phyloP scores from a whole-genome alignment of 2,797 vertebrate species.

The Silurus lanzhouensis region DNA sequence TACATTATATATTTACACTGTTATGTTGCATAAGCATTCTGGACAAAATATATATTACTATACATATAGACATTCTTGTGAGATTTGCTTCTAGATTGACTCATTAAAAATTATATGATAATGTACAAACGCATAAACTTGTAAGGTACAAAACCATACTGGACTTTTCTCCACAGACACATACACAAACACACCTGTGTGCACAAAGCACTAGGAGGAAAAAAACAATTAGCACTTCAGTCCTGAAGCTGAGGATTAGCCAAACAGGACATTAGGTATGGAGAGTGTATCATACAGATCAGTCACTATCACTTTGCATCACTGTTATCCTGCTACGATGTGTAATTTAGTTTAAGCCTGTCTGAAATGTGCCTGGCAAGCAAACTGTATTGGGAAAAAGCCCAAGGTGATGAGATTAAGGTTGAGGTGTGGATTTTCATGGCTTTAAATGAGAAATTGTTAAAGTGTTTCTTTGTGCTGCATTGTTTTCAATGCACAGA shows the following conservation, averaged over 20 bases:
- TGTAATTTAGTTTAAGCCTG: conserved; percentile 36
- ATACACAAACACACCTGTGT: conserved; percentile 6
- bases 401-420: conserved; percentile 37
- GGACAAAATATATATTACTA: neutral
- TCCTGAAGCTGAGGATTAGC: conserved; percentile 22
- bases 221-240: conserved; percentile 33
- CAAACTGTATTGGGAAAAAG: conserved; percentile 22
- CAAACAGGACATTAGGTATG: conserved; percentile 44
- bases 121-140: neutral
- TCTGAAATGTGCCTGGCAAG: conserved; percentile 35
- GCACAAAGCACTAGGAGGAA: neutral
- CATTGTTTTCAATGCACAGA: conserved; percentile 16
- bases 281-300: conserved; percentile 39
- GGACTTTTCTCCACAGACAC: neutral
- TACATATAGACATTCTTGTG: neutral
- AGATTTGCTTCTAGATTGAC: neutral
- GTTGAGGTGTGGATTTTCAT: conserved; percentile 22
- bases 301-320: conserved; percentile 45
- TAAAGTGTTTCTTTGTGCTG: neutral
- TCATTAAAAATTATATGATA: conserved; percentile 1
- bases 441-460: conserved; percentile 7
- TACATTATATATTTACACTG: neutral
- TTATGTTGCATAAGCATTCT: neutral
- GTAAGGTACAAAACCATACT: neutral
- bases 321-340: conserved; percentile 28